Percentiles rank a stretch among this genome's conserved stretches.
Conservation (phyloP, 2,888 invertebrate genomes). For the Himalopsyche kuldschensis region DNA sequence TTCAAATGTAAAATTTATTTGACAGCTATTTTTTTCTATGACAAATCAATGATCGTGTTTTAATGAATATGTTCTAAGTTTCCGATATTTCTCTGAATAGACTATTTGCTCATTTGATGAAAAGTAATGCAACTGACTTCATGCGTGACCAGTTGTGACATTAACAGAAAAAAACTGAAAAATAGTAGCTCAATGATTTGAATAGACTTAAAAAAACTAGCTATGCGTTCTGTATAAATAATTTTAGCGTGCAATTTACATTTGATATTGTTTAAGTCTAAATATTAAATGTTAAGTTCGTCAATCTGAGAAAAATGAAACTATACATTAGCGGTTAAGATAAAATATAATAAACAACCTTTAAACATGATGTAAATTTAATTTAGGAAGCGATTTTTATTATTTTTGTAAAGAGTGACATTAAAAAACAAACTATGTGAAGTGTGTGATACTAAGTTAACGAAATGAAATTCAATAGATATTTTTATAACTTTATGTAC, state of each 20-base stretch:
- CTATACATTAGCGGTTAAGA: not conserved
- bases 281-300: not conserved
- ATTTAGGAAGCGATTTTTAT: conserved; percentile 12
- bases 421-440: conserved; percentile 24
- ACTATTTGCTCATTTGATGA: too few relatives aligned
- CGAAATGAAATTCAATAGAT: conserved; percentile 32
- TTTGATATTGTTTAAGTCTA: not conserved
- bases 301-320: not conserved
- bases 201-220: too few relatives aligned
- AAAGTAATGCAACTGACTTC: too few relatives aligned
- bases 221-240: not conserved
- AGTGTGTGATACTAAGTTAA: conserved; percentile 40
- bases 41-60: too few relatives aligned
- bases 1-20: too few relatives aligned
- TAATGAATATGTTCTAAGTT: too few relatives aligned
- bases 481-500: conserved; percentile 29
- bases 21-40: too few relatives aligned
- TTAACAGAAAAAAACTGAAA: too few relatives aligned
- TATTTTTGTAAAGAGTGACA: conserved; percentile 17
- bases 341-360: not conserved
- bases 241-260: not conserved
- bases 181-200: too few relatives aligned
- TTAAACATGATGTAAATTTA: conserved; percentile 19
- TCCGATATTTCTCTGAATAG: too few relatives aligned
- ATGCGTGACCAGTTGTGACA: too few relatives aligned